Evolutionary conservation across 2,888 invertebrate genomes (phyloP).

Genomic region (Eupithecia insigniata): DNA sequence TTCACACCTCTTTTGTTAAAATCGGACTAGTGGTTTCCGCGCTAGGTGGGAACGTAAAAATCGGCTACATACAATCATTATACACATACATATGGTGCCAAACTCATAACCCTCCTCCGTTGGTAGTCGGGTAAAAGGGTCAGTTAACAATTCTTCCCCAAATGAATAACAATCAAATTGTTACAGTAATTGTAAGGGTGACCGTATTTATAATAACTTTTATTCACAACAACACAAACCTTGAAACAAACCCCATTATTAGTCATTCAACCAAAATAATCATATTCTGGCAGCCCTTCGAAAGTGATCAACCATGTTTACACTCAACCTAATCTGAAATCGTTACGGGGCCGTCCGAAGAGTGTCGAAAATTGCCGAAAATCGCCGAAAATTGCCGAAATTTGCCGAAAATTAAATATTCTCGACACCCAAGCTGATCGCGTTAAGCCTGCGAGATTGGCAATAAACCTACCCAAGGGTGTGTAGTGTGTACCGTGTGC

Average conservation of each 20-base stretch:
- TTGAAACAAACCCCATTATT: not conserved
- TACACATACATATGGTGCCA: too few relatives aligned
- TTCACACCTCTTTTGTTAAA: too few relatives aligned
- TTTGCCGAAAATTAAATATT: conserved; percentile 78
- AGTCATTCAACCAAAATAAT: conserved; percentile 4
- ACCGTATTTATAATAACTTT: not conserved
- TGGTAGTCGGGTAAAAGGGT: too few relatives aligned
- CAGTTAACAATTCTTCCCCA: not conserved
- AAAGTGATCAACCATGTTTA: conserved; percentile 16
- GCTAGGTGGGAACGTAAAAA: too few relatives aligned
- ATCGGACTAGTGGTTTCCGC: too few relatives aligned
- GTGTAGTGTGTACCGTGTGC: conserved; percentile 16
- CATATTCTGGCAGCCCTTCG: conserved; percentile 15
- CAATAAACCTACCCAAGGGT: conserved; percentile 64
- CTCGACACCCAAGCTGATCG: conserved; percentile 69
- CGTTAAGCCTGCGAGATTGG: conserved; percentile 81
- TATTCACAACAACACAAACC: not conserved
- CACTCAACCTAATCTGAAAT: conserved; percentile 48
- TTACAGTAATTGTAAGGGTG: not conserved
- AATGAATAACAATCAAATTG: not conserved
- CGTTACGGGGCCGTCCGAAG: conserved; percentile 46
- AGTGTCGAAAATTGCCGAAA: conserved; percentile 55
- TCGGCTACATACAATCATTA: too few relatives aligned
- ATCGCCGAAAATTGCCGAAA: conserved; percentile 34
- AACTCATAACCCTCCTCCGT: too few relatives aligned